Evolutionary conservation across 2,797 vertebrate genomes (phyloP).

Genomic region (Chaenodraco wilsoni): DNA sequence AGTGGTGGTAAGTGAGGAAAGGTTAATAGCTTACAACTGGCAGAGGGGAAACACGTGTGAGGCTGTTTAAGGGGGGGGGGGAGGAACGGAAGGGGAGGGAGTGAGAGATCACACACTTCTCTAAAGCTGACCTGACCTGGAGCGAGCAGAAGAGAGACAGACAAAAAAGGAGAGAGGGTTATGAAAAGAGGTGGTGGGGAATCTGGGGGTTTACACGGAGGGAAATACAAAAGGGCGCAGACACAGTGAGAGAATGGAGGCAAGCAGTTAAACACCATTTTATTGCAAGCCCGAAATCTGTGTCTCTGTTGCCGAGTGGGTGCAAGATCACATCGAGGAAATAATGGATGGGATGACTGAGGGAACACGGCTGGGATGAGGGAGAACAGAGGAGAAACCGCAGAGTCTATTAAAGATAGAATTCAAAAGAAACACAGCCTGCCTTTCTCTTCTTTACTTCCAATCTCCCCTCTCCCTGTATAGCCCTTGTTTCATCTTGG

Average conservation of each 20-base stretch:
- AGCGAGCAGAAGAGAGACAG: slow-evolving; percentile 34
- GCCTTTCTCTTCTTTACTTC: slow-evolving; percentile 58
- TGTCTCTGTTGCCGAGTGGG: slow-evolving; percentile 65
- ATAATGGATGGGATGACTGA: slow-evolving; percentile 65
- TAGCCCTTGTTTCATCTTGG: slow-evolving; percentile 67
- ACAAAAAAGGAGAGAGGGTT: slow-evolving; percentile 34
- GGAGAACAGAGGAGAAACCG: slow-evolving; percentile 50
- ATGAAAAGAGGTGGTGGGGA: slow-evolving; percentile 49
- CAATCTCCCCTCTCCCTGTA: slow-evolving; percentile 61
- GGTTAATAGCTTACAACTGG: slow-evolving; percentile 75
- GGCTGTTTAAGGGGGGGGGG: slow-evolving; percentile 37
- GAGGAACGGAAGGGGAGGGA: slow-evolving; percentile 17
- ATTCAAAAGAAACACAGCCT: slow-evolving; percentile 74
- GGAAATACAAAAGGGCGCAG: slow-evolving; percentile 35
- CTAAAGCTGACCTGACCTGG: slow-evolving; percentile 62
- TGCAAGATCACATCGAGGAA: slow-evolving; percentile 65
- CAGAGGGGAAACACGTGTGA: slow-evolving; percentile 45
- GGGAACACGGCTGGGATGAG: slow-evolving; percentile 51
- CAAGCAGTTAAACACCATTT: slow-evolving; percentile 79
- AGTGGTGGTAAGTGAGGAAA: slow-evolving; percentile 57
- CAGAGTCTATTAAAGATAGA: slow-evolving; percentile 74
- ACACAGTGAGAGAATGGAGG: slow-evolving; percentile 49
- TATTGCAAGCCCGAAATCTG: slow-evolving; percentile 70
- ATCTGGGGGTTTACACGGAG: slow-evolving; percentile 49
- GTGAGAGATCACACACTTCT: slow-evolving; percentile 58